A percentile compares a stretch with the other conserved stretches of the same genome.
Evolutionary conservation across 1,140 invertebrate genomes (phyloP).

Genomic region (Plodia interpunctella): DNA sequence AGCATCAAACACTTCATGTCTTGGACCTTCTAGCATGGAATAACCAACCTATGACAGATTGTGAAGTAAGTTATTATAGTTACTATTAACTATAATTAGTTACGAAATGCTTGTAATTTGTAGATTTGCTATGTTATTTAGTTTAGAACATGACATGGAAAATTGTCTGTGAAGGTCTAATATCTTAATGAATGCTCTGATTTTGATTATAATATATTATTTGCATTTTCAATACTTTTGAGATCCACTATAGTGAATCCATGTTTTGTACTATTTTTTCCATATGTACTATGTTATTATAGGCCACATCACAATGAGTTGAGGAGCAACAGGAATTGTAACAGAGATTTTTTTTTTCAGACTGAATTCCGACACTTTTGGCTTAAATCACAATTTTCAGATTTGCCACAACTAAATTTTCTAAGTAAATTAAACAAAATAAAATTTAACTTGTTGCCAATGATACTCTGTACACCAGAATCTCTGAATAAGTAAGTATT

Average conservation of each 20-base stretch:
- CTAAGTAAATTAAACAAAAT: conserved; percentile 72
- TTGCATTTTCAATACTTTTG: no score
- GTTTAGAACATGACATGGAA: no score
- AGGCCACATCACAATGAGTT: no score
- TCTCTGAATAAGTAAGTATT: conserved; percentile 50
- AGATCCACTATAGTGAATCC: no score
- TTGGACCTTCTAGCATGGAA: conserved; percentile 92
- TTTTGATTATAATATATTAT: no score
- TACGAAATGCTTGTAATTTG: no score
- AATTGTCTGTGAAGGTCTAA: no score
- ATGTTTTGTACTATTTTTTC: neutral
- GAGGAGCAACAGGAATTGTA: neutral
- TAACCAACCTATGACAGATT: conserved; percentile 84
- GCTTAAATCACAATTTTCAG: conserved; percentile 82
- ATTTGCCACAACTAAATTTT: conserved; percentile 72
- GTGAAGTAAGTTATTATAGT: conserved; percentile 80
- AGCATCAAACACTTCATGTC: conserved; percentile 83
- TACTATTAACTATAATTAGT: no score
- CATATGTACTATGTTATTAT: neutral
- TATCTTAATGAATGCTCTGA: no score
- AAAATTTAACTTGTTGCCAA: conserved; percentile 49
- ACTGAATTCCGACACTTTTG: conserved; percentile 88
- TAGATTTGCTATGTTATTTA: no score
- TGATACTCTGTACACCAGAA: conserved; percentile 40
- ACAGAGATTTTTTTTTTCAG: conserved; percentile 70